Evolutionary conservation across 2,888 invertebrate genomes (phyloP).

Genomic region (Orgyia antiqua): DNA sequence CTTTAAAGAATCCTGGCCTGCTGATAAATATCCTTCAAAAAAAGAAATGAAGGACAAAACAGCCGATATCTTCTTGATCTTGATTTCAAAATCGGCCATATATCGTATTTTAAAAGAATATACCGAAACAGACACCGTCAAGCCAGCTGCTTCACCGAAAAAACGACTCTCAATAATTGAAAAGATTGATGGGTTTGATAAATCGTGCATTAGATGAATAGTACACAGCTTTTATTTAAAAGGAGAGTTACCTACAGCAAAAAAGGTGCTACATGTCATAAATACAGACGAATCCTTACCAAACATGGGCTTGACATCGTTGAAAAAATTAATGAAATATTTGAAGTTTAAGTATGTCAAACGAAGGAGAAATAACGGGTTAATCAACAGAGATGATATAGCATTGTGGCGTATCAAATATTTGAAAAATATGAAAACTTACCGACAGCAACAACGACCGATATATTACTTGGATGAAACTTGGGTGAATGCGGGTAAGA

Average conservation of each 20-base stretch:
- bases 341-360: constrained; percentile 11
- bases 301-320: constrained; percentile 5
- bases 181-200: constrained; percentile 1
- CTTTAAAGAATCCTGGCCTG: constrained; percentile 9
- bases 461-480: constrained; percentile 9
- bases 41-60: constrained; percentile 7
- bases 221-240: constrained; percentile 9
- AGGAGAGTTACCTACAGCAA: constrained; percentile 7
- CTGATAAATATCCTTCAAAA: constrained; percentile 10
- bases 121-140: neutral
- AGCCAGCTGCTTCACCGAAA: neutral
- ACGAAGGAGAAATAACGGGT: neutral
- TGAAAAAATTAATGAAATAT: constrained; percentile 8
- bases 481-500: constrained; percentile 16
- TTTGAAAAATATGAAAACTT: neutral
- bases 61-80: constrained; percentile 3
- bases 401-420: constrained; percentile 1
- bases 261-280: constrained; percentile 7
- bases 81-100: neutral
- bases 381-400: constrained; percentile 3
- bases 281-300: constrained; percentile 10
- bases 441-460: constrained; percentile 9
- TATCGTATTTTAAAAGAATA: neutral
- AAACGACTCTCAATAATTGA: neutral
- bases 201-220: constrained; percentile 4